A percentile compares a stretch with the other conserved stretches of the same genome.
Evolutionary conservation across 2,888 invertebrate genomes (phyloP).

Genomic region (Dicroscelio sp.): DNA sequence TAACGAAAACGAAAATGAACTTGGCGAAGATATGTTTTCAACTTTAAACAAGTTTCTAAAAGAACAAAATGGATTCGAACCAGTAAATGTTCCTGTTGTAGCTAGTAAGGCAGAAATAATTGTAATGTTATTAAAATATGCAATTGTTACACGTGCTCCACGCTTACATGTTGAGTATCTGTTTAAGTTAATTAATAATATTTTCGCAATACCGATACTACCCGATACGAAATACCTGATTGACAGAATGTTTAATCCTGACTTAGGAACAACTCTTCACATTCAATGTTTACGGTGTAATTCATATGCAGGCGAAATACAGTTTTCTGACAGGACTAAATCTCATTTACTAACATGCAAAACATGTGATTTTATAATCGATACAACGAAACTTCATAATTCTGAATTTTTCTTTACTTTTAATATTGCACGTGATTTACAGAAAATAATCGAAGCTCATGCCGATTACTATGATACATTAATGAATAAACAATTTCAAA

Average conservation of each 20-base stretch:
- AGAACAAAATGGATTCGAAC: neutral
- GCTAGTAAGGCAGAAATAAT: neutral
- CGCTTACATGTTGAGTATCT: neutral
- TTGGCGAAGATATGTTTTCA: no score
- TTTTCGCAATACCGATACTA: neutral
- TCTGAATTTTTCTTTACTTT: no score
- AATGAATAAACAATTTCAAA: no score
- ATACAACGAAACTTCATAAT: no score
- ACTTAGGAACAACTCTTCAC: neutral
- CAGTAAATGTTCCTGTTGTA: neutral
- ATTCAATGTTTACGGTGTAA: neutral
- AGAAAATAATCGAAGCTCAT: no score
- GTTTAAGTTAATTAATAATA: neutral
- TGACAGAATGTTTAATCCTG: constrained; percentile 19
- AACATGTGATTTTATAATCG: no score
- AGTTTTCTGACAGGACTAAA: neutral
- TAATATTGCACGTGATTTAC: no score
- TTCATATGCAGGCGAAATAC: constrained; percentile 7
- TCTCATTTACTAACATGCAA: no score
- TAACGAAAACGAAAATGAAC: no score
- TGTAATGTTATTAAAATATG: constrained; percentile 1
- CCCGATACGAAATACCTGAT: neutral
- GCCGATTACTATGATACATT: no score
- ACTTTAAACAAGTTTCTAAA: no score
- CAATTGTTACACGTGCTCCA: neutral